These are phyloP conservation scores for Grammomys surdaster DNA, from an alignment of 2,113 vertebrate genomes.

Conservation along the genomic window DNA sequence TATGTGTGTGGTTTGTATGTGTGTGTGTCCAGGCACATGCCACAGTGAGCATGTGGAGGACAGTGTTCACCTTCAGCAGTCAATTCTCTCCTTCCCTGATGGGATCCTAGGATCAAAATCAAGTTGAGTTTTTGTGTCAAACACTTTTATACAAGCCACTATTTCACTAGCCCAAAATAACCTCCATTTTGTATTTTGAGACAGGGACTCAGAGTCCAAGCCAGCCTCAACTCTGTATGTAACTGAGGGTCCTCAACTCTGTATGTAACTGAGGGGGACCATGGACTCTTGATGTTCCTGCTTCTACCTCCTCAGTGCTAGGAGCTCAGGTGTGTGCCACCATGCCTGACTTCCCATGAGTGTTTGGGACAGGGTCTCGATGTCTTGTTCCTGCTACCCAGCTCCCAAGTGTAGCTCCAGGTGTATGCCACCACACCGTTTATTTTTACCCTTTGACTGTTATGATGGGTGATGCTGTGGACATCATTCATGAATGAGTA, in stretches of 20 bases:
- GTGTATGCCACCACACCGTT: too few relatives aligned
- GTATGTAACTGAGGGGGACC: not conserved
- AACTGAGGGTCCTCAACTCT: not conserved
- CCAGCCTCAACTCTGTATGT: not conserved
- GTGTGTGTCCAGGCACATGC: not conserved
- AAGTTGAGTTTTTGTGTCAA: not conserved
- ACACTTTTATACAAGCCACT: not conserved
- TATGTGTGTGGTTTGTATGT: not conserved
- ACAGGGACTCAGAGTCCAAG: not conserved
- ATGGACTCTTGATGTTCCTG: not conserved
- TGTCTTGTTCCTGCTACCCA: not conserved
- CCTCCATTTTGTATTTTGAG: not conserved
- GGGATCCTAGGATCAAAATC: not conserved
- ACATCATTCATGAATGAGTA: not conserved
- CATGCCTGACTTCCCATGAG: not conserved
- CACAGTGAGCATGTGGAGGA: too few relatives aligned
- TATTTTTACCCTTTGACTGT: not conserved
- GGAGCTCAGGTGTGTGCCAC: not conserved
- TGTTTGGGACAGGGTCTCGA: not conserved
- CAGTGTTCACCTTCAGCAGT: not conserved
- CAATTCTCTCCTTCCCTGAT: not conserved
- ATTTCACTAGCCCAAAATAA: not conserved
- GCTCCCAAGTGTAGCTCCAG: not conserved
- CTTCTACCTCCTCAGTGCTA: not conserved
- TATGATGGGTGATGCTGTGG: not conserved